Percentiles rank a stretch among this genome's conserved stretches.
phyloP scores from a whole-genome alignment of 2,888 invertebrate species.

The Chaetogeoica ovagalla region DNA sequence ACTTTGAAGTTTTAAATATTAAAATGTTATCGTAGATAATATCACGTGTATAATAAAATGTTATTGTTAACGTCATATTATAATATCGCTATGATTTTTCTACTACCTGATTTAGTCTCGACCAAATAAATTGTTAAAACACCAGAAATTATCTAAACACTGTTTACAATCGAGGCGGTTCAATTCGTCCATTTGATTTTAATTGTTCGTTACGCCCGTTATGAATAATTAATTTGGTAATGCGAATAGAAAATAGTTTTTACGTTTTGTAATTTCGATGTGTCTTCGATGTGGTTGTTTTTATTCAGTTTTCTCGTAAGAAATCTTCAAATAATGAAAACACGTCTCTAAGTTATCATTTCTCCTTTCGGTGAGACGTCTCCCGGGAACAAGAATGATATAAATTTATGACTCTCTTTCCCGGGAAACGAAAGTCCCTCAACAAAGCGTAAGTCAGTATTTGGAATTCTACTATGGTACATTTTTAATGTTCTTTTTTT shows the following conservation, averaged over 20 bases:
- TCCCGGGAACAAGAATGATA: slow-evolving; percentile 39
- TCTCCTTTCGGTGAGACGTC: slow-evolving; percentile 27
- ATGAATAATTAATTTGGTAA: neutral
- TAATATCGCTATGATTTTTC: neutral
- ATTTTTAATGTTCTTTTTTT: slow-evolving; percentile 17
- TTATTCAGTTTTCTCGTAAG: slow-evolving; percentile 21
- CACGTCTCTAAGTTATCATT: slow-evolving; percentile 34
- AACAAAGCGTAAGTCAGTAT: slow-evolving; percentile 25
- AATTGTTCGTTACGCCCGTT: neutral
- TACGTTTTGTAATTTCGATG: slow-evolving; percentile 14
- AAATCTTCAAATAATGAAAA: slow-evolving; percentile 35
- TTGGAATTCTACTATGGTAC: slow-evolving; percentile 20
- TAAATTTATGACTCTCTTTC: slow-evolving; percentile 43
- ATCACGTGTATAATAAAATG: no score
- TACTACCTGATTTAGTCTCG: neutral
- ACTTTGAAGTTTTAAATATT: no score
- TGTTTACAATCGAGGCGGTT: neutral
- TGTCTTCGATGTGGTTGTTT: neutral
- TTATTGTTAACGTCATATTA: no score
- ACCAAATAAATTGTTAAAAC: neutral
- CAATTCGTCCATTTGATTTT: neutral
- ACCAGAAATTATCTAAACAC: neutral
- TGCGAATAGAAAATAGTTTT: neutral
- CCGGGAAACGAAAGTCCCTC: slow-evolving; percentile 31
- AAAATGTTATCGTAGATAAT: no score